A percentile compares a stretch with the other conserved stretches of the same genome.
These are phyloP conservation scores for Cossypha heuglini DNA, from an alignment of 2,797 vertebrate species.

Conservation along the genomic window DNA sequence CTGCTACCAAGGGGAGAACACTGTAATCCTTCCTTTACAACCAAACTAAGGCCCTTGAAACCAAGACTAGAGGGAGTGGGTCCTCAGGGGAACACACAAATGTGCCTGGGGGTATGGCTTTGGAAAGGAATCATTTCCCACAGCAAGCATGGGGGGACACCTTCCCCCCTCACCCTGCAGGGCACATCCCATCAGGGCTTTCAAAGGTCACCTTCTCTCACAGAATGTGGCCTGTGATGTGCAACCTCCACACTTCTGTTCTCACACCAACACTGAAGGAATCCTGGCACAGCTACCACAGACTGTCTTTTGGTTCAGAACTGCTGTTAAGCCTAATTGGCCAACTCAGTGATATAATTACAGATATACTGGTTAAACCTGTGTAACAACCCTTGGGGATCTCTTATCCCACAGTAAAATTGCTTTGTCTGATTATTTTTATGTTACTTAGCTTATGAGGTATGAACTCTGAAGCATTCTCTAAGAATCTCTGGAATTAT, in stretches of 20 bases:
- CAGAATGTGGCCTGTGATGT: not conserved
- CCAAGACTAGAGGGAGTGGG: not conserved
- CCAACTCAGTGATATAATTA: not conserved
- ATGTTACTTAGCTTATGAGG: not conserved
- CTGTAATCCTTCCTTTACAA: not conserved
- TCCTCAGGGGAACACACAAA: not conserved
- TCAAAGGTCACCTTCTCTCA: not conserved
- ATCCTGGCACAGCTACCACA: not conserved
- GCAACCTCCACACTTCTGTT: not conserved
- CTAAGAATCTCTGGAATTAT: not conserved
- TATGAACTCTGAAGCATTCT: not conserved
- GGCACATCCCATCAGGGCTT: not conserved
- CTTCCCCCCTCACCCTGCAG: rapidly evolving
- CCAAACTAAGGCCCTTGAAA: not conserved
- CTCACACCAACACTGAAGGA: not conserved
- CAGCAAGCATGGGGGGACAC: not conserved
- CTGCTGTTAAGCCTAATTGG: not conserved
- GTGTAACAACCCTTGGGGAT: not conserved
- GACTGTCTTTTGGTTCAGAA: not conserved
- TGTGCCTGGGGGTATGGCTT: not conserved
- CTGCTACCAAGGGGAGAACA: not conserved
- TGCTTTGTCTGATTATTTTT: not conserved
- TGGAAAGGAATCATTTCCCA: not conserved
- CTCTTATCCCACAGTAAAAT: not conserved
- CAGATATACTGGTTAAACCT: not conserved